Evolutionary conservation across 2,888 invertebrate species (phyloP).

Genomic region (Lasioglossum malachurum): DNA sequence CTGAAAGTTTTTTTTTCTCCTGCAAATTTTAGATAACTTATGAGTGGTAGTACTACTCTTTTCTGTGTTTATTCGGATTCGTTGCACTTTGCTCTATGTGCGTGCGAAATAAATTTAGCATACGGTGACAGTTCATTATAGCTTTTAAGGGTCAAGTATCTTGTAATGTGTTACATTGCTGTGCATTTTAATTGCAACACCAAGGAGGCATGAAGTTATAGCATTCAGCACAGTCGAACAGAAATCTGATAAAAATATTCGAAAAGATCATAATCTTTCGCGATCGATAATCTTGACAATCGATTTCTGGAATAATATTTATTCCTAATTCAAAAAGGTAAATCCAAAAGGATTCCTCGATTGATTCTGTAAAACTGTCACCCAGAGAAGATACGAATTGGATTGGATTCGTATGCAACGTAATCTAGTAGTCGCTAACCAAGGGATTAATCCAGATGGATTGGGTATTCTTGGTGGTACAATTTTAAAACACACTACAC

Average conservation of each 20-base stretch:
- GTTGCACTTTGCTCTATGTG: too few relatives aligned
- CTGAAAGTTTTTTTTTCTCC: too few relatives aligned
- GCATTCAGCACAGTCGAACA: background rate
- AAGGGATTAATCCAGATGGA: background rate
- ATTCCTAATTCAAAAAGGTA: too few relatives aligned
- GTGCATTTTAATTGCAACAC: background rate
- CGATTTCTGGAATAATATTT: too few relatives aligned
- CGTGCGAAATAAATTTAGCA: too few relatives aligned
- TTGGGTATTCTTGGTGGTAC: background rate
- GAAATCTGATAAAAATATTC: background rate
- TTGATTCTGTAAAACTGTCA: background rate
- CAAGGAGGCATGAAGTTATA: background rate
- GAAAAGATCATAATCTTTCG: too few relatives aligned
- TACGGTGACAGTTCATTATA: too few relatives aligned
- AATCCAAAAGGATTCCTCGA: background rate
- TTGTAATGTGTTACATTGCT: background rate
- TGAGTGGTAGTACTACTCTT: too few relatives aligned
- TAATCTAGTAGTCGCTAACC: background rate
- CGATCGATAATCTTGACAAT: too few relatives aligned
- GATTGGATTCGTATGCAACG: background rate
- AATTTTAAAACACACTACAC: conserved; percentile 8
- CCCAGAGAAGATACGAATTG: background rate
- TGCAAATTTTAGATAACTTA: too few relatives aligned
- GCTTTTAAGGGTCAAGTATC: background rate
- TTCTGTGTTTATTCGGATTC: too few relatives aligned